These are phyloP conservation scores for Chymomyza caudatula DNA, from an alignment of 2,888 invertebrate species.

Conservation along the genomic window DNA sequence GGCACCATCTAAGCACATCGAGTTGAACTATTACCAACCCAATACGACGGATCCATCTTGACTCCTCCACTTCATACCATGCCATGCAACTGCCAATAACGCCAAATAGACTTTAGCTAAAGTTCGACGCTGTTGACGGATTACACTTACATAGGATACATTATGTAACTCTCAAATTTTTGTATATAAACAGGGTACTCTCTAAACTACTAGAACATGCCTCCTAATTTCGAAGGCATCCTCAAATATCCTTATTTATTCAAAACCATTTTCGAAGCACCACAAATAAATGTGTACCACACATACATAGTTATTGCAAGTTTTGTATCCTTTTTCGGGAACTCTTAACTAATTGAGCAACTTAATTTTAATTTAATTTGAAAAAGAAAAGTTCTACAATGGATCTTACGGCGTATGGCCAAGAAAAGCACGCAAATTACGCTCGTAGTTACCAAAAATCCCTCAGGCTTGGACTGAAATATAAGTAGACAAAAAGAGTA, in stretches of 20 bases:
- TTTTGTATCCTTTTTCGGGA: too few species aligned
- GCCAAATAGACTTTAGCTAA: conserved; percentile 11
- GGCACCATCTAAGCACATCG: conserved; percentile 57
- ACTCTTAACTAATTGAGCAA: too few species aligned
- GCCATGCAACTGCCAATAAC: conserved; percentile 49
- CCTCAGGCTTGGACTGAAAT: too few species aligned
- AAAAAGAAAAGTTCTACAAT: too few species aligned
- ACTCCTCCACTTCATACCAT: conserved; percentile 23
- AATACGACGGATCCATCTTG: conserved; percentile 4
- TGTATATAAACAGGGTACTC: conserved; percentile 61
- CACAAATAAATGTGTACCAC: not conserved
- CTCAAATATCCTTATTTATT: conserved; percentile 39
- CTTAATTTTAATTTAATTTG: too few species aligned
- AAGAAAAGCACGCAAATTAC: too few species aligned
- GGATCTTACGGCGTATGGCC: too few species aligned
- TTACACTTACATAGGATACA: not conserved
- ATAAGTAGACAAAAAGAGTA: too few species aligned
- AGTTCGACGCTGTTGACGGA: conserved; percentile 9
- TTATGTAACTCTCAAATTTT: not conserved
- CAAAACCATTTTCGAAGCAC: conserved; percentile 35
- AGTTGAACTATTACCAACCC: not conserved
- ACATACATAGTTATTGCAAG: not conserved
- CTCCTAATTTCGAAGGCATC: conserved; percentile 19
- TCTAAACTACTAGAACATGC: conserved; percentile 11
- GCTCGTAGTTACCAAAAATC: too few species aligned